Conservation (phyloP, 1,140 invertebrate genomes). For the Drosophila paulistorum region DNA sequence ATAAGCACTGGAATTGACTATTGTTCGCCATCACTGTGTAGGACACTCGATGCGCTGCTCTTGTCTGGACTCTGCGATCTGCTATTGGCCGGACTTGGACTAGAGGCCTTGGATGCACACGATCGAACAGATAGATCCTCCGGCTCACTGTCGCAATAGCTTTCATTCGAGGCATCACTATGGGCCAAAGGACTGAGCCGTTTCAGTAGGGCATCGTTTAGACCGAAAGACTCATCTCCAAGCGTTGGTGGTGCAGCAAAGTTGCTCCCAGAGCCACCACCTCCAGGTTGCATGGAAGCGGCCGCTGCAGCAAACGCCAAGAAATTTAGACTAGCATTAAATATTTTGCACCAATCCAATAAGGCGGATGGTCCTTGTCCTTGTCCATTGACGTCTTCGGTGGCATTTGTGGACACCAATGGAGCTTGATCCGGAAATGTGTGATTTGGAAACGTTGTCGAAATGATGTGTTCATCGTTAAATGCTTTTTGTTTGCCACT, state of each 20-base stretch:
- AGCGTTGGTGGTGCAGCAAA: constrained; percentile 18
- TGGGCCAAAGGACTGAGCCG: constrained; percentile 70
- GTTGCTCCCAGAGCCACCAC: constrained; percentile 15
- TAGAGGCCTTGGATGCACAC: constrained; percentile 66
- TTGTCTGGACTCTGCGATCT: constrained; percentile 73
- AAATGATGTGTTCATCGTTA: constrained; percentile 25
- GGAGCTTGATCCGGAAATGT: constrained; percentile 31
- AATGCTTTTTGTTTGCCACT: constrained; percentile 17
- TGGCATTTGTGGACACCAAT: constrained; percentile 62
- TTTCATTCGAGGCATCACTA: constrained; percentile 73
- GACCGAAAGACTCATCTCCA: constrained; percentile 84
- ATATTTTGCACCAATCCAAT: constrained; percentile 89
- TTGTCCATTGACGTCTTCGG: constrained; percentile 66
- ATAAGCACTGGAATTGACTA: constrained; percentile 40
- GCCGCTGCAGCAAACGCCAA: constrained; percentile 71
- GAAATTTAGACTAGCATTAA: constrained; percentile 83
- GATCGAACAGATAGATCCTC: constrained; percentile 81
- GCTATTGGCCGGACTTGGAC: constrained; percentile 54
- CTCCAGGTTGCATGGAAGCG: constrained; percentile 62
- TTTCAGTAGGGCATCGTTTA: constrained; percentile 83
- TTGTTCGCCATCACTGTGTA: constrained; percentile 64
- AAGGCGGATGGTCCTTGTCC: constrained; percentile 82
- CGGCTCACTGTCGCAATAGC: constrained; percentile 75
- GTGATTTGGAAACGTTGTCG: constrained; percentile 39
- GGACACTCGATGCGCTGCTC: constrained; percentile 49